A percentile compares a stretch with the other conserved stretches of the same genome.
These are phyloP conservation scores for Leucosticte australis DNA, from an alignment of 2,113 vertebrate species.

Conservation along the genomic window DNA sequence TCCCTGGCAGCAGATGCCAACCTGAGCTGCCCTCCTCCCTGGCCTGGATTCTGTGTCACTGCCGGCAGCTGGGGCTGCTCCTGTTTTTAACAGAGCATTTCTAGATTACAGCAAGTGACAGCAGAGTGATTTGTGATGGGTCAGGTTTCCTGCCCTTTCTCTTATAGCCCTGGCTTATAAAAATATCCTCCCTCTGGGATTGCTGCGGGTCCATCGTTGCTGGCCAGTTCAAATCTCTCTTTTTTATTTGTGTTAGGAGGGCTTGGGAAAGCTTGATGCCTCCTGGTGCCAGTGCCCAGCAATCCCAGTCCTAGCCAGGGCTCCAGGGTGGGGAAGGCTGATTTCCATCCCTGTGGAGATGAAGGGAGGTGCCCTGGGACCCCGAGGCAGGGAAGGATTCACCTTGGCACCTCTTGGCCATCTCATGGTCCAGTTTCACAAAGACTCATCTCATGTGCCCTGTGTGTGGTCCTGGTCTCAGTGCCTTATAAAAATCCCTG, in stretches of 20 bases:
- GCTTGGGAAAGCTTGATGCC: neutral
- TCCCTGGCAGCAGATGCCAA: neutral
- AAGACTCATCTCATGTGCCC: neutral
- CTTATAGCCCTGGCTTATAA: neutral
- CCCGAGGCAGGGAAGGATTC: neutral
- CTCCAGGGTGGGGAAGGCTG: neutral
- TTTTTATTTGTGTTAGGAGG: neutral
- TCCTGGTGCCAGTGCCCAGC: neutral
- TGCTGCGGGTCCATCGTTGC: neutral
- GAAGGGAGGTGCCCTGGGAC: neutral
- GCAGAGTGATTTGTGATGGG: conserved; percentile 21
- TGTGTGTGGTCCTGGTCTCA: neutral
- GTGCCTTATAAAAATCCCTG: neutral
- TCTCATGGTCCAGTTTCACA: neutral
- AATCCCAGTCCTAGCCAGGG: neutral
- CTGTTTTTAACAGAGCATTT: neutral
- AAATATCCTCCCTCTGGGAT: conserved; percentile 22
- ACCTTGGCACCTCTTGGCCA: rapidly evolving
- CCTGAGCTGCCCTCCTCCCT: neutral
- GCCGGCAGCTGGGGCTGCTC: neutral
- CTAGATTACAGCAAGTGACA: conserved; percentile 42
- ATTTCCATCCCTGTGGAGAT: neutral
- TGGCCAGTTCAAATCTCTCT: neutral
- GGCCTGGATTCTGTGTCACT: neutral
- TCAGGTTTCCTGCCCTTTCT: conserved; percentile 52